Conservation (phyloP, 1,140 invertebrate genomes). For the Heliothis virescens region DNA sequence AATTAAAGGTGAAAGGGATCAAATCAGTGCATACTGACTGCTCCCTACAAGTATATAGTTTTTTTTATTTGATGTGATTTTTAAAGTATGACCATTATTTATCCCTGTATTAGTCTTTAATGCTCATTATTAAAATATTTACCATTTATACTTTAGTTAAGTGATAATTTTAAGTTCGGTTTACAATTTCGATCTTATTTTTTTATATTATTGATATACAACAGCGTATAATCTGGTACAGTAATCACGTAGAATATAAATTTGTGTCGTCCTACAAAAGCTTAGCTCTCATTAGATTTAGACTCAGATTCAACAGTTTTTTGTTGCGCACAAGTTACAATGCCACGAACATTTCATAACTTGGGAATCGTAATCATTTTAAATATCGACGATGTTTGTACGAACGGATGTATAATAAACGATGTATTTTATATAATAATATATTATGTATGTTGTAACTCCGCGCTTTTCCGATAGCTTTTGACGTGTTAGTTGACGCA, state of each 20-base stretch:
- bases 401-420: conserved; percentile 53
- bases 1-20: conserved; percentile 73
- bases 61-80: conserved; percentile 75
- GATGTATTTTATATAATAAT: conserved; percentile 65
- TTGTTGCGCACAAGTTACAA: conserved; percentile 74
- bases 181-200: conserved; percentile 69
- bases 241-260: conserved; percentile 66
- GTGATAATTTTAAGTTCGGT: conserved; percentile 78
- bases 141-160: conserved; percentile 81
- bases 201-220: conserved; percentile 67
- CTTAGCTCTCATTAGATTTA: conserved; percentile 71
- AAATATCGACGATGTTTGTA: conserved; percentile 58
- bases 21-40: conserved; percentile 65
- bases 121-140: conserved; percentile 84
- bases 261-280: conserved; percentile 69
- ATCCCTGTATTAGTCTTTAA: conserved; percentile 79
- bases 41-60: conserved; percentile 59
- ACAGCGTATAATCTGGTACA: conserved; percentile 74
- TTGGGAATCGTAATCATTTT: conserved; percentile 56
- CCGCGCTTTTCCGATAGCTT: conserved; percentile 68
- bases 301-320: conserved; percentile 58
- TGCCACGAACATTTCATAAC: conserved; percentile 39
- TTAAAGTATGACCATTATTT: conserved; percentile 80
- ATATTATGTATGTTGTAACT: conserved; percentile 53
- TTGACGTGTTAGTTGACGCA: conserved; percentile 63